A percentile compares a stretch with the other conserved stretches of the same genome.
These are phyloP conservation scores for Sebastes dallii DNA, from an alignment of 2,797 vertebrate genomes.

Conservation along the genomic window DNA sequence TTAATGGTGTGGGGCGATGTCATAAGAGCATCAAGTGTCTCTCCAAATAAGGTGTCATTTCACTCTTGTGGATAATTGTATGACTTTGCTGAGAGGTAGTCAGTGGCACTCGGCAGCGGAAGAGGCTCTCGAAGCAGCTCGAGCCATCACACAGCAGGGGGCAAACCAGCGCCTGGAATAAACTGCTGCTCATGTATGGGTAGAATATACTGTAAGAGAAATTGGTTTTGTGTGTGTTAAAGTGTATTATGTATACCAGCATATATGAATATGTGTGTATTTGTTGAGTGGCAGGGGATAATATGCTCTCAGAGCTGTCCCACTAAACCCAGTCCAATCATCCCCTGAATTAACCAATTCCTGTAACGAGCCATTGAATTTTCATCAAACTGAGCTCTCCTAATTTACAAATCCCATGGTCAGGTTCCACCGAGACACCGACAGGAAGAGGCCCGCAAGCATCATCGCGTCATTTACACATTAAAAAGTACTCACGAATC, in stretches of 20 bases:
- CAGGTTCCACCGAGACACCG: slow-evolving; percentile 19
- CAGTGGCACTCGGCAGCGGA: not conserved
- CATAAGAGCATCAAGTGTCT: not conserved
- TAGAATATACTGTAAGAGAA: slow-evolving; percentile 14
- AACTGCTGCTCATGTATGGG: not conserved
- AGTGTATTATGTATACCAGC: slow-evolving; percentile 18
- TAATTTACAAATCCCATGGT: slow-evolving; percentile 59
- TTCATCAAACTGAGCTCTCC: slow-evolving; percentile 64
- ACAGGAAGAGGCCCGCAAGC: slow-evolving; percentile 28
- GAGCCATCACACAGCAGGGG: slow-evolving; percentile 69
- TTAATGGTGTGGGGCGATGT: not conserved
- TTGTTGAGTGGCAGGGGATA: slow-evolving; percentile 51
- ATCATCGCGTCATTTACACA: slow-evolving; percentile 47
- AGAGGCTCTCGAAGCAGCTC: slow-evolving; percentile 38
- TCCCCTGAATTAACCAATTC: slow-evolving; percentile 52
- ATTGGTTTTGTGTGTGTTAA: slow-evolving; percentile 9
- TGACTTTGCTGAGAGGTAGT: not conserved
- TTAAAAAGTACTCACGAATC: slow-evolving; percentile 46
- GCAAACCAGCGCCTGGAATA: slow-evolving; percentile 70
- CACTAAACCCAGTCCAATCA: slow-evolving; percentile 27
- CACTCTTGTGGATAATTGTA: not conserved
- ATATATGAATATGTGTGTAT: slow-evolving; percentile 26
- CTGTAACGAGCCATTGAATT: slow-evolving; percentile 58
- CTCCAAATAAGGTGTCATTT: not conserved
- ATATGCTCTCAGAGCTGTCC: slow-evolving; percentile 27